Evolutionary conservation across 1,140 invertebrate genomes (phyloP), one percentile per base, ranked within the genome.

Genomic region (Ceratosolen solmsi): DNA sequence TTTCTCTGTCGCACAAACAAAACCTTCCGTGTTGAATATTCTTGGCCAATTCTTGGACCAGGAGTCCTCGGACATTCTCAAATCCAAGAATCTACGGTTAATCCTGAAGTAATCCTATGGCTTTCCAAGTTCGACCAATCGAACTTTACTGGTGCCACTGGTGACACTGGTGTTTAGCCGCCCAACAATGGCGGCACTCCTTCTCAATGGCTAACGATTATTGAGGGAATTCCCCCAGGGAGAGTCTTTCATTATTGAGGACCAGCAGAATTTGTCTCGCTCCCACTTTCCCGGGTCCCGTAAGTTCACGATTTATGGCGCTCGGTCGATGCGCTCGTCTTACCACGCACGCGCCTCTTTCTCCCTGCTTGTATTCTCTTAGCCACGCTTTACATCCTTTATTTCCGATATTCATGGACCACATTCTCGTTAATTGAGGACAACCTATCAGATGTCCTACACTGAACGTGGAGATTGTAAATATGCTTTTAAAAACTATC

Each of bases 171-270:
- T 65, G 33, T 46, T 46, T 46, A 7, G 22, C 38, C 36, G 1
- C 7, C 4, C 22, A 27, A n/a, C 70, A 72, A 30, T 72, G 9
- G 0, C 20, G 33, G n/a, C 33, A 36, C 1, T 11, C 33, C 2
- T 68, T 38, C 46, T 36, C 46, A 74, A 74, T 74, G 27, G 30
- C 51, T 1, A 33, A 13, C 27, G 72, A 74, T 74, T 56, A 74
- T 74, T 56, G 51, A 27, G 72, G 72, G 72, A 36, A 74, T 33
- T 74, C 51, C 72, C 72, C 46, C 46, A 33, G 20, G 15, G 1
- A 11, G 27, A 3, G 25, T 15, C 11, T 54, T 3, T 22, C 72
- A 68, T 68, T 68, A 38, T 68, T 38, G 33, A 38, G 20, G 20
- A 68, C 33, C 36, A 68, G 33, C 33, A 68, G 41, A 46, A n/a